Percentiles rank a stretch among this genome's conserved stretches.
Evolutionary conservation across 2,113 vertebrate species (phyloP).

Genomic region (Myotis davidii): DNA sequence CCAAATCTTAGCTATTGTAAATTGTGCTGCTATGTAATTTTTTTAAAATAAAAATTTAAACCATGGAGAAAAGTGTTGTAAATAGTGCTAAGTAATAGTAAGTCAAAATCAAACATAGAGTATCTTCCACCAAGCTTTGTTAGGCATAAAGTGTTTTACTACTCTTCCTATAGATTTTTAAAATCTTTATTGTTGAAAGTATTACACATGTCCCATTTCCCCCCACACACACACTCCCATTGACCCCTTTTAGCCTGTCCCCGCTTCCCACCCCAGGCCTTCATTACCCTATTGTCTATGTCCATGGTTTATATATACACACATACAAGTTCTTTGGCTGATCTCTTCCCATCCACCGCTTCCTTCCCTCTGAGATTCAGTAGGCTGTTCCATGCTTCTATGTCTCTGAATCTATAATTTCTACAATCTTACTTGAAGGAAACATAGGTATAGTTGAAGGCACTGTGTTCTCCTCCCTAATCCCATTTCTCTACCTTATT

Average conservation of each 20-base stretch:
- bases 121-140: background rate
- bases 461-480: background rate
- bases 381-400: no score
- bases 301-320: no score
- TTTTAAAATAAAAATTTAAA: constrained; percentile 11
- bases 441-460: background rate
- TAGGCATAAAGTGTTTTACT: background rate
- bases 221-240: no score
- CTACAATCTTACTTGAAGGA: background rate
- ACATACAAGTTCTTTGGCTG: no score
- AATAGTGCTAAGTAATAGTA: background rate
- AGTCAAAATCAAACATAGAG: background rate
- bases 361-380: no score
- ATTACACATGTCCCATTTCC: no score
- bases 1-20: no score
- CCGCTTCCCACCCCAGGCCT: no score
- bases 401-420: background rate
- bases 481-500: background rate
- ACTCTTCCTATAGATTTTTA: background rate
- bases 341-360: no score
- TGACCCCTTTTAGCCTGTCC: no score
- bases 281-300: no score
- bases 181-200: no score
- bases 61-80: background rate
- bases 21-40: background rate